Conservation (phyloP, 1,140 invertebrate genomes). For the Tetramorium alpestre region DNA sequence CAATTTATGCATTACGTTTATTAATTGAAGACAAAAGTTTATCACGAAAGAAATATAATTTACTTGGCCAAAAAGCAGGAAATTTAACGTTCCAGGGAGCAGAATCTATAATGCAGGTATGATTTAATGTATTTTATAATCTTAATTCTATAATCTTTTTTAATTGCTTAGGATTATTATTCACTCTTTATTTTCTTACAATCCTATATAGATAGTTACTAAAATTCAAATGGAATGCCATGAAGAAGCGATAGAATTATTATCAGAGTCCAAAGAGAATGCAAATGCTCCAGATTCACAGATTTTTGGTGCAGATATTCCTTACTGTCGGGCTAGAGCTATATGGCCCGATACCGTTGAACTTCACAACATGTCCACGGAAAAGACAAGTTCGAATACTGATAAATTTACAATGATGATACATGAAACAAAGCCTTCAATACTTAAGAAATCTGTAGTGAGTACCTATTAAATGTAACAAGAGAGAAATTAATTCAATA, state of each 20-base stretch:
- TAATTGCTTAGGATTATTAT: neutral
- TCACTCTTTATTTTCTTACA: slow-evolving; percentile 50
- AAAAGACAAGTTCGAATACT: slow-evolving; percentile 62
- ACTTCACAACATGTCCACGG: slow-evolving; percentile 75
- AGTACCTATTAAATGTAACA: slow-evolving; percentile 62
- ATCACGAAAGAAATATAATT: slow-evolving; percentile 85
- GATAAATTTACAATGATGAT: slow-evolving; percentile 78
- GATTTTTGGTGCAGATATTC: slow-evolving; percentile 77
- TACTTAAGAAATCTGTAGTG: slow-evolving; percentile 81
- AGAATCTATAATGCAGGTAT: slow-evolving; percentile 87
- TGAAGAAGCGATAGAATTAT: slow-evolving; percentile 71
- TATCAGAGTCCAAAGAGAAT: slow-evolving; percentile 51
- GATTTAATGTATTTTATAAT: slow-evolving; percentile 33
- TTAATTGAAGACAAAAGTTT: slow-evolving; percentile 88
- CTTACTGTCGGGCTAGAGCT: slow-evolving; percentile 71
- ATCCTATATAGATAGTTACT: slow-evolving; percentile 79
- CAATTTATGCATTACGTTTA: slow-evolving; percentile 87
- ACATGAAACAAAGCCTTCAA: slow-evolving; percentile 61
- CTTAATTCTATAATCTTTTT: neutral
- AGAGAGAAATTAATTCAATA: slow-evolving; percentile 4
- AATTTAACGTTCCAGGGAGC: slow-evolving; percentile 83
- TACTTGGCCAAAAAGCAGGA: slow-evolving; percentile 87
- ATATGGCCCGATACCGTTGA: slow-evolving; percentile 77
- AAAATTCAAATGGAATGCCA: slow-evolving; percentile 71
- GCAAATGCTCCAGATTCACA: neutral